Conservation (phyloP, 1,140 invertebrate genomes). For the Drosophila orosa region DNA sequence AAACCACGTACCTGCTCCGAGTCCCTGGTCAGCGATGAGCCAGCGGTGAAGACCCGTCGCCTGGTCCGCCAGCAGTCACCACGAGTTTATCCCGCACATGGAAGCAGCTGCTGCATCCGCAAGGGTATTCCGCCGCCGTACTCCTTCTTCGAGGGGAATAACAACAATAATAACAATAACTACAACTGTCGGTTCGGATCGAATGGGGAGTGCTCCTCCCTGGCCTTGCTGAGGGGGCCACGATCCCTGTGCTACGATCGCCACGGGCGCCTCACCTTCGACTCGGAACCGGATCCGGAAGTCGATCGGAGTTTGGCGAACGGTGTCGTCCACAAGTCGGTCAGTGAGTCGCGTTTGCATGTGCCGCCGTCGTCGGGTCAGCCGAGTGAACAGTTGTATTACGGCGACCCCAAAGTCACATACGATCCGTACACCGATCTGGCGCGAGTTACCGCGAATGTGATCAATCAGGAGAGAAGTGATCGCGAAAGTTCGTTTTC, state of each 20-base stretch:
- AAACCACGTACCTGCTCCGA: slow-evolving; percentile 52
- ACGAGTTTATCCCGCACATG: slow-evolving; percentile 19
- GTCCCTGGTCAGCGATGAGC: slow-evolving; percentile 35
- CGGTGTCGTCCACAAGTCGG: slow-evolving; percentile 29
- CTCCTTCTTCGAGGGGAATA: slow-evolving; percentile 43
- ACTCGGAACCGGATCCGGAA: slow-evolving; percentile 32
- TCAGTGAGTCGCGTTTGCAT: slow-evolving; percentile 47
- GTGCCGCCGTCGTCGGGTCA: not conserved
- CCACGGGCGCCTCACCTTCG: slow-evolving; percentile 64
- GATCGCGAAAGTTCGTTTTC: slow-evolving; percentile 28
- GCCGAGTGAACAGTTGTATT: slow-evolving; percentile 3
- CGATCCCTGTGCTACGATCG: slow-evolving; percentile 69
- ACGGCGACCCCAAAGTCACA: slow-evolving; percentile 10
- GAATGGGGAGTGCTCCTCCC: slow-evolving; percentile 20
- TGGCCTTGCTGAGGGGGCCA: slow-evolving; percentile 21
- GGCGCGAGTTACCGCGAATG: slow-evolving; percentile 35
- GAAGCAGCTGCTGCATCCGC: slow-evolving; percentile 39
- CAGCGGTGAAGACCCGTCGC: slow-evolving; percentile 62
- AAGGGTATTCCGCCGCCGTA: slow-evolving; percentile 34
- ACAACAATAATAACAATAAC: slow-evolving; percentile 61
- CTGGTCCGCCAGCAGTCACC: slow-evolving; percentile 25
- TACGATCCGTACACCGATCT: slow-evolving; percentile 38
- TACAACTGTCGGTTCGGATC: slow-evolving; percentile 62
- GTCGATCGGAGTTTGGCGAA: slow-evolving; percentile 1
- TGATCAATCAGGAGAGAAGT: slow-evolving; percentile 20